Percentiles rank a stretch among this genome's conserved stretches.
Conservation (phyloP, 2,113 vertebrate genomes). For the Oryzias javanicus region DNA sequence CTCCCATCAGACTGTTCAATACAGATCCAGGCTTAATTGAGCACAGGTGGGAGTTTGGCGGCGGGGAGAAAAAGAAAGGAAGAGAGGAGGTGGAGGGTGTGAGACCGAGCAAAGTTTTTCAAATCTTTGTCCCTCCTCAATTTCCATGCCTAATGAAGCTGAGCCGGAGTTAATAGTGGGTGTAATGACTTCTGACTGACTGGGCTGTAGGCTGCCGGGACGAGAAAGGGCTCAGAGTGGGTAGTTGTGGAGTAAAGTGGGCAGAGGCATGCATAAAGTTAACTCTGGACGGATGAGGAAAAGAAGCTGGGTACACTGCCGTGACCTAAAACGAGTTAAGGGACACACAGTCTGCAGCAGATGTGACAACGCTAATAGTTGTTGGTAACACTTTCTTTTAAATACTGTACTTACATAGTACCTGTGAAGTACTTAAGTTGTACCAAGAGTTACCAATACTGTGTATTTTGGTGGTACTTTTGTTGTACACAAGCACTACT, state of each 20-base stretch:
- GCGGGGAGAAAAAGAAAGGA: conserved; percentile 32
- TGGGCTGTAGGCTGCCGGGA: conserved; percentile 65
- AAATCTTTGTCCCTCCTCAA: conserved; percentile 79
- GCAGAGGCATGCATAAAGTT: conserved; percentile 33
- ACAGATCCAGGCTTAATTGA: conserved; percentile 51
- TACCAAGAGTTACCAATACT: no score
- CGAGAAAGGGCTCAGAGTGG: conserved; percentile 50
- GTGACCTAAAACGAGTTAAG: no score
- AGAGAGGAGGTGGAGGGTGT: conserved; percentile 34
- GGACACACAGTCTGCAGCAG: no score
- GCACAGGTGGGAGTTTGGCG: conserved; percentile 58
- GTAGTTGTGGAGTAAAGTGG: conserved; percentile 56
- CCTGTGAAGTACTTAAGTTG: no score
- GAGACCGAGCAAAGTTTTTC: conserved; percentile 76
- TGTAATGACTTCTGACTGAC: conserved; percentile 85
- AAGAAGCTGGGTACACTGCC: conserved; percentile 5
- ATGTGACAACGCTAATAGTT: no score
- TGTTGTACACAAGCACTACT: no score
- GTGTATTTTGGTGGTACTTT: no score
- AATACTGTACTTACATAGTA: no score
- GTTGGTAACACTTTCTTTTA: no score
- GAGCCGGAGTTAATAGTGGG: conserved; percentile 81
- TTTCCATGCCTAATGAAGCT: conserved; percentile 84
- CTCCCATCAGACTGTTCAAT: conserved; percentile 39
- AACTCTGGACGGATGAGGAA: conserved; percentile 26